A percentile compares a stretch with the other conserved stretches of the same genome.
These are phyloP conservation scores for Dromaius novaehollandiae DNA, from an alignment of 2,113 vertebrate genomes.

Conservation along the genomic window DNA sequence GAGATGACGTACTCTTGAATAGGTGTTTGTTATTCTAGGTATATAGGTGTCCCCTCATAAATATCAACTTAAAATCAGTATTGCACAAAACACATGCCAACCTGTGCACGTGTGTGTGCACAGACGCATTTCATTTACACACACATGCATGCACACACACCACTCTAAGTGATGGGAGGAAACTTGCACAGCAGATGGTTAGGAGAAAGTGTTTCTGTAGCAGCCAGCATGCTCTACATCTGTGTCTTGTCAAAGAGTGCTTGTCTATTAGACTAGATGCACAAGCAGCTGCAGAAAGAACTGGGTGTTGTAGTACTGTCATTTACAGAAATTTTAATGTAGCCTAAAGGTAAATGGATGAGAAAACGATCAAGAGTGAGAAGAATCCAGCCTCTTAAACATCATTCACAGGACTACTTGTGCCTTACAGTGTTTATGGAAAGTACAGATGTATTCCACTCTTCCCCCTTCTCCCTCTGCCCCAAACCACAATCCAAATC, in stretches of 20 bases:
- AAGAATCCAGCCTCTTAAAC: background rate
- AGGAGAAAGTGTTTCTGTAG: background rate
- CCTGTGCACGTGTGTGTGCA: fast-evolving
- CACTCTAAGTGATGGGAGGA: fast-evolving
- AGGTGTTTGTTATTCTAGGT: background rate
- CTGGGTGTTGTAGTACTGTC: background rate
- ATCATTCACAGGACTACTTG: background rate
- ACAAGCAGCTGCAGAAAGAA: background rate
- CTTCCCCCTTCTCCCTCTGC: background rate
- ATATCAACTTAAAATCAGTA: background rate
- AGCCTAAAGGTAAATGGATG: background rate
- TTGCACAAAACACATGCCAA: background rate
- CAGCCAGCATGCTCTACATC: background rate
- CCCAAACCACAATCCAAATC: background rate
- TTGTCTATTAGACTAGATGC: background rate
- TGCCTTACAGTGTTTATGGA: background rate
- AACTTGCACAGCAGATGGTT: too few relatives aligned
- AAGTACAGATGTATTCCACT: background rate
- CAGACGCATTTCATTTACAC: background rate
- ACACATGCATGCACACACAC: fast-evolving
- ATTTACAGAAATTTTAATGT: background rate
- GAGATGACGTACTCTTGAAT: too few relatives aligned
- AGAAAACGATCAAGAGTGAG: background rate
- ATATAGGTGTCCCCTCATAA: background rate
- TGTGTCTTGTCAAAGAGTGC: background rate